Conservation (phyloP, 2,888 invertebrate species). For the Acanthosepion lycidas region DNA sequence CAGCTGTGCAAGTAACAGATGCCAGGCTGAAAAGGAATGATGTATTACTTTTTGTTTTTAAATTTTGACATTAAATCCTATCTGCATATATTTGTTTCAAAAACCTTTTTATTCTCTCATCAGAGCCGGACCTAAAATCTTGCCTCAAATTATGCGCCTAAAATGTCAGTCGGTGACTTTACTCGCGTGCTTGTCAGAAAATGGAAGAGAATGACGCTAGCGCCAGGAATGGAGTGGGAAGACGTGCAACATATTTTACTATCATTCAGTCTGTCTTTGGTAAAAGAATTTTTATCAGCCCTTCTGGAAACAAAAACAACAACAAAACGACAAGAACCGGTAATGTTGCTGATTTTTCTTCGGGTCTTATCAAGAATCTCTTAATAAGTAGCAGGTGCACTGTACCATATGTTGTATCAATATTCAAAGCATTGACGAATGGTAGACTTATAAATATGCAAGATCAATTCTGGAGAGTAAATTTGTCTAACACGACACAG, state of each 20-base stretch:
- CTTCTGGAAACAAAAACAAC: neutral
- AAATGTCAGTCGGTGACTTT: neutral
- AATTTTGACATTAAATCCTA: no score
- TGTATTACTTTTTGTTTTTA: no score
- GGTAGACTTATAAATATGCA: no score
- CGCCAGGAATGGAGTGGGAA: neutral
- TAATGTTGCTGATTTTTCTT: no score
- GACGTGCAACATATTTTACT: neutral
- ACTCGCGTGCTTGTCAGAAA: neutral
- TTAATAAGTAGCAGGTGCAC: no score
- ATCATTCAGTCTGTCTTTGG: neutral
- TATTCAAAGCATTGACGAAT: no score
- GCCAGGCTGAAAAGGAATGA: neutral
- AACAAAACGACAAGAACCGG: no score
- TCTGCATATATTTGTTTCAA: neutral
- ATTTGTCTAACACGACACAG: no score
- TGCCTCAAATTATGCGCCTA: neutral
- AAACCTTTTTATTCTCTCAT: neutral
- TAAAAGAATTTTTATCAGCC: neutral
- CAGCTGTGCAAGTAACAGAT: neutral
- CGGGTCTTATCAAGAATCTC: no score
- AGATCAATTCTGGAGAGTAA: no score
- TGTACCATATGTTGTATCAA: no score
- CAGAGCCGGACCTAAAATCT: neutral
- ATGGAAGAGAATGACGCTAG: neutral